phyloP scores from a whole-genome alignment of 2,888 invertebrate genomes.

The Cephonodes hylas region DNA sequence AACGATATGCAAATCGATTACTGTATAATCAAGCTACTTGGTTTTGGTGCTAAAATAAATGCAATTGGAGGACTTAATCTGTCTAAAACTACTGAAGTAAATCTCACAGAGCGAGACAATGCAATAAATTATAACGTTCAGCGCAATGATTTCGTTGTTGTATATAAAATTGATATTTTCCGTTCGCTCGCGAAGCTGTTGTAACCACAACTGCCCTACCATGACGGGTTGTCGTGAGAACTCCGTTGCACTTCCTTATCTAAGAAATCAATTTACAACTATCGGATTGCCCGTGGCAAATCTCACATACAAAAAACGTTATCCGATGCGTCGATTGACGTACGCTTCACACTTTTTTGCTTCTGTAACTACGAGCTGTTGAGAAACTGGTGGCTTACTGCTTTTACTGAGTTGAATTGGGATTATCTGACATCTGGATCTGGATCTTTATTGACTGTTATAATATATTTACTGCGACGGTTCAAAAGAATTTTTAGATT shows the following conservation, averaged over 20 bases:
- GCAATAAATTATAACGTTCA: neutral
- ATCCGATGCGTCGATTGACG: neutral
- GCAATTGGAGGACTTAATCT: no score
- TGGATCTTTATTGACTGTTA: no score
- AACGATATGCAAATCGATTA: no score
- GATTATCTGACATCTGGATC: neutral
- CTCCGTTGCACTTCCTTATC: slow-evolving; percentile 34
- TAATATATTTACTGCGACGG: no score
- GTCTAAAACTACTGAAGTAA: no score
- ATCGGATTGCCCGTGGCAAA: slow-evolving; percentile 26
- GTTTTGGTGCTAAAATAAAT: no score
- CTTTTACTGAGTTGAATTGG: neutral
- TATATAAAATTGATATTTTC: slow-evolving; percentile 21
- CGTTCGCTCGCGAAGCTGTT: slow-evolving; percentile 17
- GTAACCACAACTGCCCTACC: slow-evolving; percentile 40
- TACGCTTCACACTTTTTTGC: neutral
- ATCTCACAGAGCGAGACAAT: neutral
- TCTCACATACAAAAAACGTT: slow-evolving; percentile 24
- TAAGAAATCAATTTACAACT: slow-evolving; percentile 38
- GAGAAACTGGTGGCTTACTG: neutral
- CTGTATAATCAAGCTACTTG: no score
- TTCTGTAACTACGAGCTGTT: neutral
- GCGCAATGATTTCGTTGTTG: neutral
- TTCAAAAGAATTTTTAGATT: no score
- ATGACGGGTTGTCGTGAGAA: slow-evolving; percentile 44